Evolutionary conservation across 2,888 invertebrate species (phyloP), one percentile per base, ranked within the genome.

Genomic region (Allygus modestus): DNA sequence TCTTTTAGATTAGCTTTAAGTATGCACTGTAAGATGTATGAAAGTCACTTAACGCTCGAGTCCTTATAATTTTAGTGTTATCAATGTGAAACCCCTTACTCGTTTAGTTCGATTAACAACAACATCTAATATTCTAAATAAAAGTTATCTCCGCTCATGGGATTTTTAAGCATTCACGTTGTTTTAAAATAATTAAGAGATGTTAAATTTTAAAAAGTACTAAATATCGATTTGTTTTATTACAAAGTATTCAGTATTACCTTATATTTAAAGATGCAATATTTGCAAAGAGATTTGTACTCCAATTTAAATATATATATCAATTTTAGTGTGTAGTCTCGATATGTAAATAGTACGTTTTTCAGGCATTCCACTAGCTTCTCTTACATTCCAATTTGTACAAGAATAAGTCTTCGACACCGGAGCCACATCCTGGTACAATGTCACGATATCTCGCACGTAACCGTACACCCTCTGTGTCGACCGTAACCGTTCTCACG

Each of bases 231-330:
- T 77, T 77, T 77, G 46, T 46, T 77, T 77, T 46, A 77, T 46
- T 46, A 46, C 41, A 77, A 46, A 77, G 46, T 77, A 77, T 58
- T 37, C 79, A 79, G 79, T 79, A 79, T 79, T 79, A 79, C 51
- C 77, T 33, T 79, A 79, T 77, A 77, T 28, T 41, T 77, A 77
- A 77, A 79, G 26, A 37, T 79, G 79, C 51, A 79, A 79, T 79
- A 58, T 79, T 79, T 79, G 79, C 73, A 79, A 37, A 79, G 37
- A 79, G 54, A 58, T 79, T 79, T 79, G 79, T 79, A 79, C 79
- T 79, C 79, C 79, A 79, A 79, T 79, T 79, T 79, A 79, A 79
- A 79, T 79, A 79, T 79, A 79, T 58, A 79, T 79, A 79, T 79
- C 33, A 79, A 79, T 79, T 58, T 79, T 79, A 79, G 54, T 58